Conservation (phyloP, 2,888 invertebrate genomes). For the Cantharis flavilabris region DNA sequence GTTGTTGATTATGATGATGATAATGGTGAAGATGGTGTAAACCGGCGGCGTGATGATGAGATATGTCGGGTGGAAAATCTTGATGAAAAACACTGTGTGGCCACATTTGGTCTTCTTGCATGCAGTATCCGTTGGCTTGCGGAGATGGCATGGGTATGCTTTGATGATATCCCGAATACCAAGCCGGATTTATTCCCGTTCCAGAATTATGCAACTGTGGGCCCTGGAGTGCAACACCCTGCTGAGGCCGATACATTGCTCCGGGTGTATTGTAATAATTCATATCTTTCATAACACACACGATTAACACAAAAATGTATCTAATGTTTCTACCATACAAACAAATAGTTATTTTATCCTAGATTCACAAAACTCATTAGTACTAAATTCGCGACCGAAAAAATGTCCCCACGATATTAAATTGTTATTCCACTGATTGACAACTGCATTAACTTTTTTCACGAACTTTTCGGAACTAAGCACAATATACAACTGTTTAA, state of each 20-base stretch:
- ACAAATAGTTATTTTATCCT: neutral
- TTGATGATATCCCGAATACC: slow-evolving; percentile 59
- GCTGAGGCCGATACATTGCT: slow-evolving; percentile 49
- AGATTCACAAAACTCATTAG: neutral
- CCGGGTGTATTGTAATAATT: slow-evolving; percentile 74
- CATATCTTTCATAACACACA: slow-evolving; percentile 51
- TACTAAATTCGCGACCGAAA: neutral
- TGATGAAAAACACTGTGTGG: slow-evolving; percentile 57
- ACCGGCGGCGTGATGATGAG: slow-evolving; percentile 58
- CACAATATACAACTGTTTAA: neutral
- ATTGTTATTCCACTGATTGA: neutral
- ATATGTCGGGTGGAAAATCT: slow-evolving; percentile 54
- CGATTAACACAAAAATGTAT: neutral
- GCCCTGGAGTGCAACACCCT: slow-evolving; percentile 59
- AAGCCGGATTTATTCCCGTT: slow-evolving; percentile 46
- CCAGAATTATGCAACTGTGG: slow-evolving; percentile 55
- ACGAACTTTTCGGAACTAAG: neutral
- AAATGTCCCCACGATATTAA: neutral
- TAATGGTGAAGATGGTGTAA: slow-evolving; percentile 59
- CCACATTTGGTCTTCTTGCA: slow-evolving; percentile 56
- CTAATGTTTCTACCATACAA: neutral
- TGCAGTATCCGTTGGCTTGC: slow-evolving; percentile 40
- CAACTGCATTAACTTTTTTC: neutral
- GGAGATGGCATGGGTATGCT: slow-evolving; percentile 46
- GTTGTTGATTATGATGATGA: slow-evolving; percentile 53